Base-by-base conservation (phyloP, 2,797 vertebrate genomes). In the Echeneis naucrates region DNA sequence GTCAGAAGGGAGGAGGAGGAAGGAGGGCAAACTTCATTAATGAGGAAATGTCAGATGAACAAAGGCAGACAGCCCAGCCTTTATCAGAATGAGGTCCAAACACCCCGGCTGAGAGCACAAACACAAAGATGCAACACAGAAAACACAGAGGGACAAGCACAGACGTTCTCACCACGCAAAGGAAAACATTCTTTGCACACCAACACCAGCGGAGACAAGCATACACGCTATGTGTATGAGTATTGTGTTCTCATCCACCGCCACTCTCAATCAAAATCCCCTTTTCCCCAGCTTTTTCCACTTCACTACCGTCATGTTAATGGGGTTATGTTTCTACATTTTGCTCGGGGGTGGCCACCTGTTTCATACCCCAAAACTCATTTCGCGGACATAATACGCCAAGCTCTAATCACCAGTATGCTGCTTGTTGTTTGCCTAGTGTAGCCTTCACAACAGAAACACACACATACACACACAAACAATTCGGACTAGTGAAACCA, bases 281-380 rank as follows among this genome's bases (percentile, higher is more conserved):
- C 0, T 42, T 50, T 51, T n/a, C n/a, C 37, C 37, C 69, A 61
- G 73, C 56, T 12, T 56, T 75, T 76, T 84, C 83, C 74, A 66
- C 81, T 75, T 64, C 77, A 70, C 75, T 48, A 72, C 80, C 80
- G 56, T 67, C 75, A 54, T 50, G 72, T 75, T 87, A 81, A 89
- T 82, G 84, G 63, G 79, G 23, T 76, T 86, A 64, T 77, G 80
- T 77, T 76, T 79, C 77, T 33, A 60, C 71, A 70, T 74, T 86
- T 80, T 75, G 88, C 90, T 87, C 0, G 37, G 52, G 82, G 87
- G 68, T 16, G 63, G 72, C 81, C 89, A 90, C 87, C 88, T 90
- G 90, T 81, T 88, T 53, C 54, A 68, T 33, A 51, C 71, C 87
- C 73, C 78, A 80, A 78, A 79, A 87, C 64, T 45, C 50, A 75